Evolutionary conservation across 2,797 vertebrate genomes (phyloP), one percentile per base, ranked within the genome.

Genomic region (Leptoclinus maculatus): DNA sequence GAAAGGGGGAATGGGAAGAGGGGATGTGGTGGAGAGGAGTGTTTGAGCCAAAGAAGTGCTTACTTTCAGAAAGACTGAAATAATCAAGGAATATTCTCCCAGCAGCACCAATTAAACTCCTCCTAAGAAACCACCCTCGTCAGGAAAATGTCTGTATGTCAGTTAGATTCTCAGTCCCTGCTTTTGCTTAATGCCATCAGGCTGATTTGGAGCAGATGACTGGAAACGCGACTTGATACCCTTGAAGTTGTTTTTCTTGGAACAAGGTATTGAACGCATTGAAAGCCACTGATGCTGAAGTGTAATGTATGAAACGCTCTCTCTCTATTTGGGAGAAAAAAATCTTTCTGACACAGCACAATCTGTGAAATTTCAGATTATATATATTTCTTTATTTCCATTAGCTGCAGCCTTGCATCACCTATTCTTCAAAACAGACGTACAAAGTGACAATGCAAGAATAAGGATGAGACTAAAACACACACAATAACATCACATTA

Each of bases 21-120:
- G 39, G 72, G 27, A 63, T 16, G 57, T 10, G 19, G 25, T 27
- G n/a, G 19, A 68, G 39, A 41, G 12, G 16, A 60, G 23, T 32
- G 56, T 73, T 38, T 65, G 53, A 63, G 70, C 25, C 32, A 74
- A 62, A 47, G 54, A 80, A 76, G 11, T 74, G 74, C 76, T 78
- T 80, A 47, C 34, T 80, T 75, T 68, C 53, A 81, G 49, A 74
- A 76, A 80, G 59, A 74, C 36, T 82, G 53, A 78, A 86, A 70
- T 71, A 70, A 88, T 77, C 74, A 49, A 69, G 69, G 68, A 41
- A 29, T n/a, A 56, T 69, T 75, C 76, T 83, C 60, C 54, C 74
- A 78, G 78, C 57, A 80, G 47, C 60, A 68, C 66, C 83, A 90
- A 88, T 91, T 91, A 85, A 79, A 83, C 34, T 63, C 65, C 43